Percentiles rank a stretch among this genome's conserved stretches.
These are phyloP conservation scores for Epizoanthus fatuus DNA, from an alignment of 92 coral and sea anemone species.

Conservation along the genomic window DNA sequence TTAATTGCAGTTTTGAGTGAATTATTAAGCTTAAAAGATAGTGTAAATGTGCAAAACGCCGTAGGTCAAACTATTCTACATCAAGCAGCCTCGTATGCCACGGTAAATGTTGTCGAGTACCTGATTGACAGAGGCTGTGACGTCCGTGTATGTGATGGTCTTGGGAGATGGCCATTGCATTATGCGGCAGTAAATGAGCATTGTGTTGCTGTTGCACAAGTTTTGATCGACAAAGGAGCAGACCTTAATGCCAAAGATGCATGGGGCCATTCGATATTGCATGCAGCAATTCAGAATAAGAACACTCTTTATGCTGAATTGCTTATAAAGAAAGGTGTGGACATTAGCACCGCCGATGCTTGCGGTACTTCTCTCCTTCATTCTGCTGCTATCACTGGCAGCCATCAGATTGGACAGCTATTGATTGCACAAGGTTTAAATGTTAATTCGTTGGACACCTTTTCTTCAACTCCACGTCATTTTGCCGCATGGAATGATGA, in stretches of 20 bases:
- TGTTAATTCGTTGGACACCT: constrained; percentile 43
- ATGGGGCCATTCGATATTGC: constrained; percentile 52
- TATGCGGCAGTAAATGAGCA: constrained; percentile 31
- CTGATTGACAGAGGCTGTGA: constrained; percentile 50
- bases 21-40: constrained; percentile 18
- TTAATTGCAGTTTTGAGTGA: constrained; percentile 10
- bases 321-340: constrained; percentile 49
- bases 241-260: constrained; percentile 39
- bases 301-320: constrained; percentile 25
- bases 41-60: constrained; percentile 27
- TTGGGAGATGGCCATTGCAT: constrained; percentile 36
- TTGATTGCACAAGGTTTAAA: constrained; percentile 42
- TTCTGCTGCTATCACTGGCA: constrained; percentile 41
- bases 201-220: constrained; percentile 22
- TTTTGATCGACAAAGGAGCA: constrained; percentile 41
- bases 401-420: constrained; percentile 26
- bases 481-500: constrained; percentile 58
- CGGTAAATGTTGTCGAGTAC: constrained; percentile 34
- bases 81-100: constrained; percentile 25
- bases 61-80: constrained; percentile 59
- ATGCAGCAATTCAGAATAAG: constrained; percentile 55
- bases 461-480: constrained; percentile 57
- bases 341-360: constrained; percentile 33
- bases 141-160: constrained; percentile 17
- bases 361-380: constrained; percentile 43